Conservation (phyloP, 2,797 vertebrate genomes). For the Lutjanus campechanus region DNA sequence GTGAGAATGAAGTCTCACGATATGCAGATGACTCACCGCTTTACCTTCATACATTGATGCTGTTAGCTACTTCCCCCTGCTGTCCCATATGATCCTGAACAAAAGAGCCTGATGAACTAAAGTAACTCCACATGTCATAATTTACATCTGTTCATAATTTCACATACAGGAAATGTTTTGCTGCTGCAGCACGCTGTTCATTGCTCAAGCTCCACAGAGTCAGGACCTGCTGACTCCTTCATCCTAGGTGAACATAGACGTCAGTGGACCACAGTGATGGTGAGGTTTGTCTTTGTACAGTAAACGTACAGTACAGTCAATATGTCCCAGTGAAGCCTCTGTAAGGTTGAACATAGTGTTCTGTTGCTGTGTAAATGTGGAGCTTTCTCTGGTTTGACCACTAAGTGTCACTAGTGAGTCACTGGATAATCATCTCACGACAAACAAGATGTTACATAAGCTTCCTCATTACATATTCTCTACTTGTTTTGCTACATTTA, state of each 20-base stretch:
- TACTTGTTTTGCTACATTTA: slow-evolving; percentile 2
- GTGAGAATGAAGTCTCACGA: neutral
- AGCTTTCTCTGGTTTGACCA: slow-evolving; percentile 54
- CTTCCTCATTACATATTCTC: slow-evolving; percentile 4
- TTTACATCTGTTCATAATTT: slow-evolving; percentile 17
- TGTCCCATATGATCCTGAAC: neutral
- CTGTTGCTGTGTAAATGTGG: slow-evolving; percentile 56
- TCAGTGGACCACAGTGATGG: slow-evolving; percentile 55
- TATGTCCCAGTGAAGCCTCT: slow-evolving; percentile 48
- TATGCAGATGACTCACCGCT: slow-evolving; percentile 47
- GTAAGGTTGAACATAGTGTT: slow-evolving; percentile 44
- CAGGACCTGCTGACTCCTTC: slow-evolving; percentile 1
- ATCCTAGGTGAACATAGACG: slow-evolving; percentile 20
- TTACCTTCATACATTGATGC: slow-evolving; percentile 17
- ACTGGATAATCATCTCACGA: slow-evolving; percentile 25
- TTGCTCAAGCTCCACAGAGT: slow-evolving; percentile 27
- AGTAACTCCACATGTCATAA: neutral
- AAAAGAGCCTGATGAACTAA: neutral
- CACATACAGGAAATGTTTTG: neutral
- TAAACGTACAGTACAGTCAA: slow-evolving; percentile 61
- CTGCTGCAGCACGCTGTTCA: neutral
- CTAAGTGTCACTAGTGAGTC: slow-evolving; percentile 52
- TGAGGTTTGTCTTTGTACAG: slow-evolving; percentile 67
- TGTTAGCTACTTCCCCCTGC: neutral
- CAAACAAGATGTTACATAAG: neutral